Percentiles rank a stretch among this genome's conserved stretches.
These are phyloP conservation scores for Melanerpes formicivorus DNA, from an alignment of 2,113 vertebrate species.

Conservation along the genomic window DNA sequence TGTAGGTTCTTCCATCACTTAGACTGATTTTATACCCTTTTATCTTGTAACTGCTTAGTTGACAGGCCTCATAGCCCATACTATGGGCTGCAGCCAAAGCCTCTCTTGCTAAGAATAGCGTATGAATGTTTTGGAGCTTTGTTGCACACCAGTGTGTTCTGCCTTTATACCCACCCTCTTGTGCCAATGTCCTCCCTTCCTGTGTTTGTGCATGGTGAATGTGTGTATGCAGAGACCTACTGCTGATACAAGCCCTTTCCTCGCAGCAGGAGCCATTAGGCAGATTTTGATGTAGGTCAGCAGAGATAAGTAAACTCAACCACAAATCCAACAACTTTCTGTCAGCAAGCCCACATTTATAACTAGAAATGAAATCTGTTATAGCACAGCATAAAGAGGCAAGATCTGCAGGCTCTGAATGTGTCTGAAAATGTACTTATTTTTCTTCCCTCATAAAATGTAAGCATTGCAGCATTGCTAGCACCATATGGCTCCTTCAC, in stretches of 20 bases:
- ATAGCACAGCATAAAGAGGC: neutral
- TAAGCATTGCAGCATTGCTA: neutral
- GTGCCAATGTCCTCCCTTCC: neutral
- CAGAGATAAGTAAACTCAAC: constrained; percentile 13
- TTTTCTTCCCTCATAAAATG: fast-evolving
- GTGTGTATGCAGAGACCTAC: neutral
- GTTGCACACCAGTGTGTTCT: neutral
- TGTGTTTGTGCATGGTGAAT: neutral
- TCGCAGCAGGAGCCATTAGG: neutral
- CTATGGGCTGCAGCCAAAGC: neutral
- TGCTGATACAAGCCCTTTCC: neutral
- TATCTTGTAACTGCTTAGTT: neutral
- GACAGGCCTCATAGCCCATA: neutral
- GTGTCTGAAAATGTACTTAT: neutral
- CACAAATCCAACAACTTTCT: neutral
- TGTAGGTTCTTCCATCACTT: neutral
- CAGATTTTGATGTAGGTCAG: neutral
- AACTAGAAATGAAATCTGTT: neutral
- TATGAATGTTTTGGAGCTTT: fast-evolving
- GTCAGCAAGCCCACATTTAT: neutral
- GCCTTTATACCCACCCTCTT: neutral
- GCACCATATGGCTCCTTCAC: neutral
- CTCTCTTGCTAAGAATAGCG: too few relatives aligned
- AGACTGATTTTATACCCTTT: neutral
- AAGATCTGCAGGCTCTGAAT: neutral